phyloP scores from a whole-genome alignment of 2,797 vertebrate genomes.

The Spinibarbus caldwelli region DNA sequence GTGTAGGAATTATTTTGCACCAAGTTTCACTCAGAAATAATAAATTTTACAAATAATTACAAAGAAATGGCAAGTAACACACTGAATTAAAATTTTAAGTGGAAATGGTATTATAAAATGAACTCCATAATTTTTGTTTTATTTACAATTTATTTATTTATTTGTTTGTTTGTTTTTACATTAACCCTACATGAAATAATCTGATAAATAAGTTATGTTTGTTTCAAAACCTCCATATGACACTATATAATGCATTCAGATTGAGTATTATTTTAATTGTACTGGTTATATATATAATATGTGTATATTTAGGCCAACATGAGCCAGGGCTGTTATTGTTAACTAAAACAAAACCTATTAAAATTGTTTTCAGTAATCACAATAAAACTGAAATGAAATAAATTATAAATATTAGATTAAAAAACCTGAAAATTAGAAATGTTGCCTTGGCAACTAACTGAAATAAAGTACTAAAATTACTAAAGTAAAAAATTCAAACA shows the following conservation, averaged over 20 bases:
- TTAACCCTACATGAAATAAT: no score
- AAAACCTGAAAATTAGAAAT: background rate
- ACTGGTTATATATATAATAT: no score
- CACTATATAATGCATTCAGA: no score
- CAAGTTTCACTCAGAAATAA: background rate
- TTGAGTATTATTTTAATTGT: no score
- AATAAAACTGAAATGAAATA: no score
- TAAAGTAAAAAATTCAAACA: no score
- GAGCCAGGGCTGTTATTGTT: background rate
- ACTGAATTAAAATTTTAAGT: background rate
- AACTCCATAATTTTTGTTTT: background rate
- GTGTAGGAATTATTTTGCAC: background rate
- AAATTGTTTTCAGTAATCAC: no score
- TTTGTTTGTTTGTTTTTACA: no score
- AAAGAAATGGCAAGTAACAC: background rate
- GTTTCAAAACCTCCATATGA: no score
- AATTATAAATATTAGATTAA: background rate
- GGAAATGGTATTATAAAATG: background rate
- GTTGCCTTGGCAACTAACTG: background rate
- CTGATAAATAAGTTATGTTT: no score
- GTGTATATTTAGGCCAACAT: background rate
- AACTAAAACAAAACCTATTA: no score
- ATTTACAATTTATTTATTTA: background rate
- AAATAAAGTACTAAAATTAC: no score
- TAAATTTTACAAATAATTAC: background rate